Evolutionary conservation across 35 echinoderm and acorn worm genomes (phyloP).

Genomic region (Patiria miniata): DNA sequence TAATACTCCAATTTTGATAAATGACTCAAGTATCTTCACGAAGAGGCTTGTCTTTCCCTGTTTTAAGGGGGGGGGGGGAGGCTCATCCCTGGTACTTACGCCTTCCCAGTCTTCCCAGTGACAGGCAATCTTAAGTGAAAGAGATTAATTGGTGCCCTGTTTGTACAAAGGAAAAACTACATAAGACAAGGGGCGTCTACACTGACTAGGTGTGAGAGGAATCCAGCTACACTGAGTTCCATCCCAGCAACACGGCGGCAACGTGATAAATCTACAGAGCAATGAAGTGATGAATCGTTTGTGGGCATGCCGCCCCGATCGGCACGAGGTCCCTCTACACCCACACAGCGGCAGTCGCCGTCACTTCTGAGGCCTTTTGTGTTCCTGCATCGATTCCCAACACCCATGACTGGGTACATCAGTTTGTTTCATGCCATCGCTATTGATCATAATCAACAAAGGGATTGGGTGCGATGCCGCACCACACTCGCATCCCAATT

Average conservation of each 20-base stretch:
- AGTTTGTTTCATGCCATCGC: slow-evolving; percentile 20
- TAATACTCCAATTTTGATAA: background rate
- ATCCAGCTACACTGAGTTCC: background rate
- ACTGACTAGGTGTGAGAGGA: background rate
- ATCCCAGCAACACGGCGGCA: background rate
- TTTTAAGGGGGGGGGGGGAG: background rate
- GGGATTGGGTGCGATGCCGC: background rate
- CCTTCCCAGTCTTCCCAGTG: background rate
- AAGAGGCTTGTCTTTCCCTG: background rate
- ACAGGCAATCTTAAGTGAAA: slow-evolving; percentile 17
- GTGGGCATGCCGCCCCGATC: background rate
- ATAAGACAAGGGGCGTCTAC: background rate
- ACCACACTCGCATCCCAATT: background rate
- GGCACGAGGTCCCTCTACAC: background rate
- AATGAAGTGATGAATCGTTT: slow-evolving; percentile 14
- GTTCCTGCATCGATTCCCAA: background rate
- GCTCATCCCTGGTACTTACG: background rate
- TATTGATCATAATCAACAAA: slow-evolving; percentile 32
- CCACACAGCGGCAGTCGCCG: background rate
- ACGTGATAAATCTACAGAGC: background rate
- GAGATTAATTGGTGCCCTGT: background rate
- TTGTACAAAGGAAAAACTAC: slow-evolving; percentile 1
- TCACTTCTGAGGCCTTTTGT: slow-evolving; percentile 21
- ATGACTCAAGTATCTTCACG: slow-evolving; percentile 11
- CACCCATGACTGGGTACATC: slow-evolving; percentile 9